Evolutionary conservation across 1,140 invertebrate species (phyloP).

Genomic region (Cotesia typhae): DNA sequence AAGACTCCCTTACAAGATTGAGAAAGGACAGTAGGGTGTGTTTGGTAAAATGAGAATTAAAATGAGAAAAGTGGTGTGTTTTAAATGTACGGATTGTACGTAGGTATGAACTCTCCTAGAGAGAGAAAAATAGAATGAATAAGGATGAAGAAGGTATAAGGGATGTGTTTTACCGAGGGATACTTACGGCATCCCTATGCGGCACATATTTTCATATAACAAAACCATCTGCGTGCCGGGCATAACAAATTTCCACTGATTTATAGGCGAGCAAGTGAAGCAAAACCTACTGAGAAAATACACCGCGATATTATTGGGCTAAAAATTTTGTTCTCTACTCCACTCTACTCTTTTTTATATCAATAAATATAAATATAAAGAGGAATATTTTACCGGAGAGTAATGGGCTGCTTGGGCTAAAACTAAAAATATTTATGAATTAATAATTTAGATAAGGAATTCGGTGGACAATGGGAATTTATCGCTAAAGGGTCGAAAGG

Average conservation of each 20-base stretch:
- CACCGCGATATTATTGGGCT: background rate
- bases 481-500: no score
- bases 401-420: background rate
- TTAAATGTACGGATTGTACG: background rate
- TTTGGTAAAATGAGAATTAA: background rate
- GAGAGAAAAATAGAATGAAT: slow-evolving; percentile 5
- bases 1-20: background rate
- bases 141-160: slow-evolving; percentile 56
- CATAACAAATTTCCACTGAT: slow-evolving; percentile 68
- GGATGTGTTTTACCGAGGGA: slow-evolving; percentile 64
- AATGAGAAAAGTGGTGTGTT: slow-evolving; percentile 20
- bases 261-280: slow-evolving; percentile 58
- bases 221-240: slow-evolving; percentile 67
- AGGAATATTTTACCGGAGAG: background rate
- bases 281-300: slow-evolving; percentile 24
- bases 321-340: no score
- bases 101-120: background rate
- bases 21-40: background rate
- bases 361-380: slow-evolving; percentile 13
- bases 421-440: background rate
- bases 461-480: no score
- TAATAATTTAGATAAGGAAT: no score
- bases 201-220: slow-evolving; percentile 69
- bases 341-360: background rate
- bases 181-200: slow-evolving; percentile 64